Percentiles rank a stretch among this genome's conserved stretches.
Conservation (phyloP, 2,888 invertebrate species). For the Malthinus seriepunctatus region DNA sequence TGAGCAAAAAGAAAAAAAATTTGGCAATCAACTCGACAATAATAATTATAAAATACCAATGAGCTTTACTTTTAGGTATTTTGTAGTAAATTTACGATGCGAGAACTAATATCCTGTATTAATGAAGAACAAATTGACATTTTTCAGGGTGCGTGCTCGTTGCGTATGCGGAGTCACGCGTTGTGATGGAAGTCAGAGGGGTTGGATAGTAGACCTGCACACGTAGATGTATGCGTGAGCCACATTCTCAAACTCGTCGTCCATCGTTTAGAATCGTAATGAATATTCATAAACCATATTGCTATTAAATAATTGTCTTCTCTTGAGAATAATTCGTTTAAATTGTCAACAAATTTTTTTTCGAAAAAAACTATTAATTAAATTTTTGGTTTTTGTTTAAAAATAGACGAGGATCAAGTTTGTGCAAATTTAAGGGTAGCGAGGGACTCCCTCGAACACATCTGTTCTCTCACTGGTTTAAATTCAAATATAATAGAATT, state of each 20-base stretch:
- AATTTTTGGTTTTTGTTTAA: not conserved
- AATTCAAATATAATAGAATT: conserved; percentile 7
- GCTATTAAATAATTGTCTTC: conserved; percentile 29
- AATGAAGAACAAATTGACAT: conserved; percentile 57
- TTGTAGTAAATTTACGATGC: conserved; percentile 46
- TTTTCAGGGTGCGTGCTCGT: conserved; percentile 56
- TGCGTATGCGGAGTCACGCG: conserved; percentile 55
- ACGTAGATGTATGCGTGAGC: conserved; percentile 44
- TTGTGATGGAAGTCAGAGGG: conserved; percentile 33
- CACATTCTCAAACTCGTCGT: conserved; percentile 43
- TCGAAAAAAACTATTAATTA: not conserved
- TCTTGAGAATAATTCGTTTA: conserved; percentile 20
- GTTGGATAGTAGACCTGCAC: conserved; percentile 40
- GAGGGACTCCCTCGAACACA: conserved; percentile 1
- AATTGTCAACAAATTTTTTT: not conserved
- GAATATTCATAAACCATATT: conserved; percentile 35
- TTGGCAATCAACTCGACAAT: not conserved
- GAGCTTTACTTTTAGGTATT: conserved; percentile 21
- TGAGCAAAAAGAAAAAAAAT: not conserved
- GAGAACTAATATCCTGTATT: conserved; percentile 54
- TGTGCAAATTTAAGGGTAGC: conserved; percentile 5
- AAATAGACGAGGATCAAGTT: conserved; percentile 1
- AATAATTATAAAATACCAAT: conserved; percentile 30
- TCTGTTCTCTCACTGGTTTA: conserved; percentile 7
- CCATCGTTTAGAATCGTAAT: conserved; percentile 34